phyloP scores from a whole-genome alignment of 2,797 vertebrate species.

The Coccyzus lansbergi region DNA sequence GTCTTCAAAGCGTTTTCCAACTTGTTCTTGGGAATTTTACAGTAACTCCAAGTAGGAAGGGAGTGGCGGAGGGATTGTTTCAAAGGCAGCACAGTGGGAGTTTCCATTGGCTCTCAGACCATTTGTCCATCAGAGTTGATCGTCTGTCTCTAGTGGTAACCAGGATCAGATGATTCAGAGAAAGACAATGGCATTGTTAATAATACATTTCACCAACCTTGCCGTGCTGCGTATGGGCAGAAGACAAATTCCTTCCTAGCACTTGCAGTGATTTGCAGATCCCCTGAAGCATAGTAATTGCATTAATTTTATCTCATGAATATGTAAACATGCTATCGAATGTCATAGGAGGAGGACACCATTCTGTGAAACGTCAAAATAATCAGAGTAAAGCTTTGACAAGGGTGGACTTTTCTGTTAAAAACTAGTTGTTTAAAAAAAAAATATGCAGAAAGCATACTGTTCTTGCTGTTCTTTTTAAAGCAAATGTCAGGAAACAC shows the following conservation, averaged over 20 bases:
- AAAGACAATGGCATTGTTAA: conserved; percentile 43
- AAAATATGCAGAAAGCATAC: neutral
- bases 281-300: conserved; percentile 21
- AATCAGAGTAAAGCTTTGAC: neutral
- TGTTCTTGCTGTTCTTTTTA: neutral
- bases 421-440: neutral
- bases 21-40: neutral
- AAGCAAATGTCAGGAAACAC: neutral
- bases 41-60: neutral
- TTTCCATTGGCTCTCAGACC: neutral
- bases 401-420: neutral
- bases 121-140: neutral
- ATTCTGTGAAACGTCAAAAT: neutral
- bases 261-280: conserved; percentile 53
- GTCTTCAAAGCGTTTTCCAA: neutral
- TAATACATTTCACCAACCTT: conserved; percentile 38
- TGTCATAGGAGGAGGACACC: neutral
- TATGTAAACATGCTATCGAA: neutral
- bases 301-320: conserved; percentile 55
- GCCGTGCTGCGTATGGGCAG: neutral
- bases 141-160: conserved; percentile 44
- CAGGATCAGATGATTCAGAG: conserved; percentile 26
- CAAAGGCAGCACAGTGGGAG: neutral
- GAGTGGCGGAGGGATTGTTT: neutral
- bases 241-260: conserved; percentile 25